Evolutionary conservation across 1,140 invertebrate genomes (phyloP).

Genomic region (Drosophila pruinosa): DNA sequence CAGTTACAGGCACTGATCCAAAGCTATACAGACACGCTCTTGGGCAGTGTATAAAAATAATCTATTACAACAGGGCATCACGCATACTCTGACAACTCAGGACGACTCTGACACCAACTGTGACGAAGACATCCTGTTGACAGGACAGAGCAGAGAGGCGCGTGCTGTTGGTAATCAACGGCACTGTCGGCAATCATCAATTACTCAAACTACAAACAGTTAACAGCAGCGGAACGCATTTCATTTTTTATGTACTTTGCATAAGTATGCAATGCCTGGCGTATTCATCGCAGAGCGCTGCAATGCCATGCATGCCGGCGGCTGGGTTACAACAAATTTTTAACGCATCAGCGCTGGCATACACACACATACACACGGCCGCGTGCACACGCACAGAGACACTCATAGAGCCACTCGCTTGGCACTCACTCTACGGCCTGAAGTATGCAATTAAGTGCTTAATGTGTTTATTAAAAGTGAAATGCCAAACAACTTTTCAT

Average conservation of each 20-base stretch:
- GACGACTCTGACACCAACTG: not conserved
- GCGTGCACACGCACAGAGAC: not conserved
- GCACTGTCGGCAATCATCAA: conserved; percentile 31
- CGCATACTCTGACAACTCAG: conserved; percentile 7
- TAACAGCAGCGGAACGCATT: not conserved
- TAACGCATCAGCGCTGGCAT: conserved; percentile 12
- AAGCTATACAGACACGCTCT: not conserved
- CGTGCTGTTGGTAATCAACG: conserved; percentile 12
- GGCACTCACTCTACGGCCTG: conserved; percentile 17
- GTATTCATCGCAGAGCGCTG: not conserved
- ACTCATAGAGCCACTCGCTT: not conserved
- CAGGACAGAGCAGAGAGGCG: not conserved
- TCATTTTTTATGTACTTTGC: not conserved
- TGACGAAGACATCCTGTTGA: not conserved
- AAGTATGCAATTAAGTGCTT: conserved; percentile 70
- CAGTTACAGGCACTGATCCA: not conserved
- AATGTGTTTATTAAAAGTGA: conserved; percentile 79
- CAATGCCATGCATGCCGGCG: not conserved
- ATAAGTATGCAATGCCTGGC: not conserved
- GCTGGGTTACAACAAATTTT: not conserved
- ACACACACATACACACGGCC: not conserved
- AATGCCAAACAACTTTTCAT: conserved; percentile 62
- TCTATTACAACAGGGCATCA: conserved; percentile 44
- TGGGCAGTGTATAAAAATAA: conserved; percentile 44
- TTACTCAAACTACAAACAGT: conserved; percentile 36